Conservation (phyloP, 2,797 vertebrate genomes). For the Tadarida brasiliensis region DNA sequence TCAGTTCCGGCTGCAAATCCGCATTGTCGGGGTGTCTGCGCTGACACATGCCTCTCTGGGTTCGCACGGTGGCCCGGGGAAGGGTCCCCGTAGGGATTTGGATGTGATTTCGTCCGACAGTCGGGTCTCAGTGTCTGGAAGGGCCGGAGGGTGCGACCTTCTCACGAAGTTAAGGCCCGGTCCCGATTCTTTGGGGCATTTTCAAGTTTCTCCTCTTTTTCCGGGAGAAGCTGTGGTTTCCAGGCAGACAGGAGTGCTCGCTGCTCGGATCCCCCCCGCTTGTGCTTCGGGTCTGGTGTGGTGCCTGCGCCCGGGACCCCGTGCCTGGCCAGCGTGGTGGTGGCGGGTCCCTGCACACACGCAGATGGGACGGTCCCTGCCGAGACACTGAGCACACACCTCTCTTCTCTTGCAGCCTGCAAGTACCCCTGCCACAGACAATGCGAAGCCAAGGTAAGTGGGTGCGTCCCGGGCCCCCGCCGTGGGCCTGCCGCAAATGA, state of each 20-base stretch:
- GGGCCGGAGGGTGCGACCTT: background rate
- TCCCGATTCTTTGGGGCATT: background rate
- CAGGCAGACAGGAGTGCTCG: background rate
- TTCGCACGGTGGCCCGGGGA: background rate
- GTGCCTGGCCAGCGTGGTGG: too few relatives aligned
- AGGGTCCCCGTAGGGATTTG: slow-evolving; percentile 29
- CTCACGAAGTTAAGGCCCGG: background rate
- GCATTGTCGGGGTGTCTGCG: background rate
- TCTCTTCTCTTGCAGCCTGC: slow-evolving; percentile 85
- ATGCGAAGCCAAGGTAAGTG: slow-evolving; percentile 88
- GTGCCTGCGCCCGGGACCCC: background rate
- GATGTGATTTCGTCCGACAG: slow-evolving; percentile 58
- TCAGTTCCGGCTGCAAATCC: slow-evolving; percentile 30
- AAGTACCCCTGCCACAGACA: slow-evolving; percentile 87
- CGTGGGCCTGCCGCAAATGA: rapidly evolving
- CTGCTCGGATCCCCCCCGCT: background rate
- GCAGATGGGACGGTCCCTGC: too few relatives aligned
- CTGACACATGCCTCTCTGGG: background rate
- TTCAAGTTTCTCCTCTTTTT: background rate
- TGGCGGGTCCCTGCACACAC: background rate
- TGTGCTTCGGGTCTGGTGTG: background rate
- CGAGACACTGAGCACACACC: background rate
- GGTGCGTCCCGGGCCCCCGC: background rate
- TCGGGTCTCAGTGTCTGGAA: slow-evolving; percentile 31
- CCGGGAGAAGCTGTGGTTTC: background rate